Percentiles rank a stretch among this genome's conserved stretches.
Conservation (phyloP, 1,140 invertebrate genomes). For the Piezodorus guildinii region DNA sequence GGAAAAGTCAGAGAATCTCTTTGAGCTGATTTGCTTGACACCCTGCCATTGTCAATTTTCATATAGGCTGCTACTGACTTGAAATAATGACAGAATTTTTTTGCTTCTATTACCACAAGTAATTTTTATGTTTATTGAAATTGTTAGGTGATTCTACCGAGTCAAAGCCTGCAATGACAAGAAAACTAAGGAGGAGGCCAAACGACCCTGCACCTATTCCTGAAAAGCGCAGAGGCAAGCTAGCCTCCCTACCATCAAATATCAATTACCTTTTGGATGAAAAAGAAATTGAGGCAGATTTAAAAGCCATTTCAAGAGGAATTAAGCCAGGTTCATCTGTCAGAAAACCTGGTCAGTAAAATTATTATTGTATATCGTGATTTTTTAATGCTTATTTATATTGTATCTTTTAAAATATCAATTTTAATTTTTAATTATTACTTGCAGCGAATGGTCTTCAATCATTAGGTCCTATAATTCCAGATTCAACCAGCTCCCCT, state of each 20-base stretch:
- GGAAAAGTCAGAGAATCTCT: too few relatives aligned
- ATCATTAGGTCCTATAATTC: conserved; percentile 22
- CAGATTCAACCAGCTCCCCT: conserved; percentile 16
- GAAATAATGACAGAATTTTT: too few relatives aligned
- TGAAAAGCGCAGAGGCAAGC: conserved; percentile 65
- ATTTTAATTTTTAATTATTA: not conserved
- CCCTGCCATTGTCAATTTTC: too few relatives aligned
- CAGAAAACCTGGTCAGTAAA: conserved; percentile 38
- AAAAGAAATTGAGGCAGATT: conserved; percentile 75
- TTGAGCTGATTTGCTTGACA: too few relatives aligned
- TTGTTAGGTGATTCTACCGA: conserved; percentile 31
- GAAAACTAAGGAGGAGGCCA: conserved; percentile 79
- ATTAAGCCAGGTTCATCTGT: conserved; percentile 40
- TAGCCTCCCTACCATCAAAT: conserved; percentile 54
- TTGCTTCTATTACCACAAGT: too few relatives aligned
- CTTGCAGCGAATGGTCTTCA: conserved; percentile 31
- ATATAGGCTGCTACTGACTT: too few relatives aligned
- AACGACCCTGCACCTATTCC: conserved; percentile 84
- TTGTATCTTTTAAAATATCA: not conserved
- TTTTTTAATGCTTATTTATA: not conserved
- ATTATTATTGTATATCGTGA: not conserved
- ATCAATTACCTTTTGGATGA: conserved; percentile 80
- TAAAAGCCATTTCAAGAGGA: conserved; percentile 68
- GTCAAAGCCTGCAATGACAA: conserved; percentile 57
- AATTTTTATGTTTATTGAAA: too few relatives aligned